Evolutionary conservation across 64 coral and sea anemone species (phyloP), one percentile per base, ranked within the genome.

Genomic region (Pocillopora damicornis): DNA sequence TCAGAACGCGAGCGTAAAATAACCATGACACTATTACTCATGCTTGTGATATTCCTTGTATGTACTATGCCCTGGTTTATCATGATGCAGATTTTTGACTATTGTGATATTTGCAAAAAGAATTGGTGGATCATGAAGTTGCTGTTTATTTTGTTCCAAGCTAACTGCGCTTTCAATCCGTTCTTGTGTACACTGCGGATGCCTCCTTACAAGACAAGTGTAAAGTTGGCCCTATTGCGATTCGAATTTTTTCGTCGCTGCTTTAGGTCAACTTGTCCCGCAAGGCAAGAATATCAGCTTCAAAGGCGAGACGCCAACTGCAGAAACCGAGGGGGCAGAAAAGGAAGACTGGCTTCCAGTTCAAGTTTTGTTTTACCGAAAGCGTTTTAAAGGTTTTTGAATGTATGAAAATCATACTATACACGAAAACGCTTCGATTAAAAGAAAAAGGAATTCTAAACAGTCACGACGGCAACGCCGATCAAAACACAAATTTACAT

Each of bases 81-180:
- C 37, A 81, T 89, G 90, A 95, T 92, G 87, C 94, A 95, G 74
- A 65, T 95, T 26, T 90, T 69, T 86, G 80, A 87, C 0, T 80
- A 92, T 22, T 92, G 90, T 14, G 30, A 68, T 18, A 61, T 26
- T 59, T 95, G 90, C 36, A 34, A 77, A 30, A 73, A 61, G 63
- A 80, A 92, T 35, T 78, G 74, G 16, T 95, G 90, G 90, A 61
- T 92, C 3, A 89, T 92, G 60, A 92, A 90, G 34, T 78, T 89
- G 57, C 59, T 89, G 9, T 95, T 95, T 59, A 82, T 95, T 9
- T 62, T 89, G 58, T 92, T 95, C 77, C 87, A 95, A 80, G 67
- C 87, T 14, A 95, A 95, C 62, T 95, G 87, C 62, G 90, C 94
- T 14, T n/a, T 95, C 11, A 95, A 95, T 58, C 87, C 94, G 15